Percentiles rank a stretch among this genome's conserved stretches.
Evolutionary conservation across 2,113 vertebrate species (phyloP).

Genomic region (Aramus guarauna): DNA sequence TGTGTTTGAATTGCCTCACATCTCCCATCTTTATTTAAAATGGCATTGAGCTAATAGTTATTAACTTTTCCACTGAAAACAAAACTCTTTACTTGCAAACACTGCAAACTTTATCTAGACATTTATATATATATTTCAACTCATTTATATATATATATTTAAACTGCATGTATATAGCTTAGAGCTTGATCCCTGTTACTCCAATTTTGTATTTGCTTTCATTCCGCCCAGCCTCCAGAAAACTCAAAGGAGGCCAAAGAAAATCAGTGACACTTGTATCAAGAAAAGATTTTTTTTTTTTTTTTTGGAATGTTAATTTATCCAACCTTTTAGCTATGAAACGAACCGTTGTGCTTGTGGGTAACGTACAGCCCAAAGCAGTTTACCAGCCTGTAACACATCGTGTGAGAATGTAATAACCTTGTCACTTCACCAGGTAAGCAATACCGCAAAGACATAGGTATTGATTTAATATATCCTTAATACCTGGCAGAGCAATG

Average conservation of each 20-base stretch:
- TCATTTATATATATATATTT: not conserved
- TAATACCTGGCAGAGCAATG: not conserved
- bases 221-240: not conserved
- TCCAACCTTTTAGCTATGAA: not conserved
- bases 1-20: not conserved
- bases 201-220: not conserved
- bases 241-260: not conserved
- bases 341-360: not conserved
- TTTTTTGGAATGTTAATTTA: not conserved
- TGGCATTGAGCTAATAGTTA: not conserved
- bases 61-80: not conserved
- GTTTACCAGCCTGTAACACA: not conserved
- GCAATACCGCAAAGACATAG: not conserved
- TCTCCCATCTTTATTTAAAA: not conserved
- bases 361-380: not conserved
- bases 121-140: not conserved
- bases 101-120: not conserved
- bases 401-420: not conserved
- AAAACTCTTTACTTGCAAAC: not conserved
- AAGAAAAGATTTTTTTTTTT: not conserved
- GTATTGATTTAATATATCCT: conserved; percentile 6
- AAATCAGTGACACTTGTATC: not conserved
- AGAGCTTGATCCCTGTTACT: not conserved
- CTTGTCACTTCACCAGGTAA: not conserved
- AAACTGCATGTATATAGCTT: not conserved